Evolutionary conservation across 2,113 vertebrate genomes (phyloP).

Genomic region (Pyrgilauda ruficollis): DNA sequence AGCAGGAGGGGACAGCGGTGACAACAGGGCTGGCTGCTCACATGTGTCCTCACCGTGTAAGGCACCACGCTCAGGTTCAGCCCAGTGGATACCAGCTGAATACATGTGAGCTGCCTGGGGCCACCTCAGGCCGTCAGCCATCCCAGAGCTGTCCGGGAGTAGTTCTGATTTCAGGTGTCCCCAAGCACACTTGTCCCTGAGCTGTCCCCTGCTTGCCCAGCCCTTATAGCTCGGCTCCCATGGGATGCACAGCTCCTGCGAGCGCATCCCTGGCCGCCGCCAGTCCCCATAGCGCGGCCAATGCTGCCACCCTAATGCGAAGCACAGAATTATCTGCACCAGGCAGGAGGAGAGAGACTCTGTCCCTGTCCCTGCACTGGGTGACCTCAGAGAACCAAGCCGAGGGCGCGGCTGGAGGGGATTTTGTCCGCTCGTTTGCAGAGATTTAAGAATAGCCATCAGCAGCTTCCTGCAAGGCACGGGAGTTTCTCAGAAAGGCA

Average conservation of each 20-base stretch:
- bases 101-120: rapidly evolving
- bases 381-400: rapidly evolving
- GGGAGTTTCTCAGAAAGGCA: rapidly evolving
- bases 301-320: constrained; percentile 52
- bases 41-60: neutral
- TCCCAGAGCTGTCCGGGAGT: neutral
- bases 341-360: neutral
- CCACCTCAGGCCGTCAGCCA: neutral
- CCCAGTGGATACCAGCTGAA: neutral
- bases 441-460: neutral
- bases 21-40: neutral
- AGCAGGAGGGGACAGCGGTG: neutral
- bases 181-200: neutral
- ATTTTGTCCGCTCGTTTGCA: neutral
- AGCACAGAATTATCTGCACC: neutral
- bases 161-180: neutral
- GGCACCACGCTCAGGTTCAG: neutral
- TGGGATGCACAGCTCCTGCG: neutral
- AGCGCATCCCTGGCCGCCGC: neutral
- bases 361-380: rapidly evolving
- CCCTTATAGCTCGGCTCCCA: rapidly evolving
- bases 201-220: neutral
- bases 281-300: neutral
- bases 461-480: neutral
- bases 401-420: neutral